Conservation (phyloP, 1,140 invertebrate species). For the Idris sp. region DNA sequence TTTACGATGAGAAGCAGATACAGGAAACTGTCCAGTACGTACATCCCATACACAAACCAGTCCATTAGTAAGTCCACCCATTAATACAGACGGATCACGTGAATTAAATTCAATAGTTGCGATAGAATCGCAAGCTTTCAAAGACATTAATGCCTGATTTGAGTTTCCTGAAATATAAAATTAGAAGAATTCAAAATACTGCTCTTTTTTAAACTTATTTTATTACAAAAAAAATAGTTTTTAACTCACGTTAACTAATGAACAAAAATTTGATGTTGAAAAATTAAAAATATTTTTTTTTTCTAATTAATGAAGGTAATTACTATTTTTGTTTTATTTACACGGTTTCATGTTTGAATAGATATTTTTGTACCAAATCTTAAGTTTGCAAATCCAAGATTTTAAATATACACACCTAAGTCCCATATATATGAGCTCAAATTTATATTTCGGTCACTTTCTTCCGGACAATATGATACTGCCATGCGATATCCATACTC, state of each 20-base stretch:
- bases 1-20: slow-evolving; percentile 72
- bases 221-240: too few species aligned
- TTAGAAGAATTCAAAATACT: slow-evolving; percentile 3
- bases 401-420: too few species aligned
- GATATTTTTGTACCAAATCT: too few species aligned
- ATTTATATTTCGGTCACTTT: slow-evolving; percentile 70
- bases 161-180: slow-evolving; percentile 84
- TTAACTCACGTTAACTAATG: too few species aligned
- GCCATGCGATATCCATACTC: slow-evolving; percentile 89
- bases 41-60: slow-evolving; percentile 91
- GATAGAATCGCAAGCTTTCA: slow-evolving; percentile 85
- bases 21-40: slow-evolving; percentile 83
- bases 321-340: too few species aligned
- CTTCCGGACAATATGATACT: slow-evolving; percentile 88
- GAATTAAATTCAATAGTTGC: slow-evolving; percentile 94
- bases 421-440: slow-evolving; percentile 93
- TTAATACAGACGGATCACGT: slow-evolving; percentile 89
- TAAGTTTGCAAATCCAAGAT: too few species aligned
- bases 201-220: too few species aligned
- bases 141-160: slow-evolving; percentile 86
- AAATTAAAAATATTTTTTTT: too few species aligned
- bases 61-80: slow-evolving; percentile 93
- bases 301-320: too few species aligned
- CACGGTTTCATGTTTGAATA: too few species aligned
- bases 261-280: too few species aligned